Evolutionary conservation across 2,888 invertebrate species (phyloP).

Genomic region (Mechanitis messenoides): DNA sequence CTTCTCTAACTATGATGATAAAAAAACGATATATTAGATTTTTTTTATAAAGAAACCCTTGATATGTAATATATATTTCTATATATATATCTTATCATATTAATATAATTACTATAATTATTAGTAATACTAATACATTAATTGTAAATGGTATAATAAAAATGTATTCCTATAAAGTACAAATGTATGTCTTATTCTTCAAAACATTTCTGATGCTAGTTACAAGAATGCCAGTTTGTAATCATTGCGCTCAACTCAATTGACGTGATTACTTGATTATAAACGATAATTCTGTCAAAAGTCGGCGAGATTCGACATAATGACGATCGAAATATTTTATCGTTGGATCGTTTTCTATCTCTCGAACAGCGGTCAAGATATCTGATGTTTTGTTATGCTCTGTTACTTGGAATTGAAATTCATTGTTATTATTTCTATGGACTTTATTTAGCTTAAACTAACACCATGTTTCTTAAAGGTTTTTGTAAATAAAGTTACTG

Average conservation of each 20-base stretch:
- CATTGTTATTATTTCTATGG: constrained; percentile 18
- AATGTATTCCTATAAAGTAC: background rate
- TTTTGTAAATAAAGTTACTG: no score
- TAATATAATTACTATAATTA: no score
- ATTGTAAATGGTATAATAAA: background rate
- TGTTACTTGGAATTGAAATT: constrained; percentile 22
- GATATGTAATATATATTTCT: no score
- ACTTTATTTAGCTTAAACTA: constrained; percentile 4
- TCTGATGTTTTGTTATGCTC: constrained; percentile 25
- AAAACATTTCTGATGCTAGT: background rate
- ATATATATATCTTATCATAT: no score
- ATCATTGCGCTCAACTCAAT: constrained; percentile 25
- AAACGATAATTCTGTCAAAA: constrained; percentile 39
- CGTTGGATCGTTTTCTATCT: constrained; percentile 30
- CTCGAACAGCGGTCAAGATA: constrained; percentile 32
- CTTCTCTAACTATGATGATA: no score
- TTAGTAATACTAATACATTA: no score
- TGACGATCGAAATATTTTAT: constrained; percentile 37
- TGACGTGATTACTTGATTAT: constrained; percentile 33
- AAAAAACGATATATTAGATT: no score
- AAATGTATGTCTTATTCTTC: background rate
- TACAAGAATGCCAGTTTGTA: constrained; percentile 14
- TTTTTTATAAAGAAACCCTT: no score
- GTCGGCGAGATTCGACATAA: constrained; percentile 38
- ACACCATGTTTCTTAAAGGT: no score